Conservation (phyloP, 1,140 invertebrate genomes). For the Tribolium castaneum region DNA sequence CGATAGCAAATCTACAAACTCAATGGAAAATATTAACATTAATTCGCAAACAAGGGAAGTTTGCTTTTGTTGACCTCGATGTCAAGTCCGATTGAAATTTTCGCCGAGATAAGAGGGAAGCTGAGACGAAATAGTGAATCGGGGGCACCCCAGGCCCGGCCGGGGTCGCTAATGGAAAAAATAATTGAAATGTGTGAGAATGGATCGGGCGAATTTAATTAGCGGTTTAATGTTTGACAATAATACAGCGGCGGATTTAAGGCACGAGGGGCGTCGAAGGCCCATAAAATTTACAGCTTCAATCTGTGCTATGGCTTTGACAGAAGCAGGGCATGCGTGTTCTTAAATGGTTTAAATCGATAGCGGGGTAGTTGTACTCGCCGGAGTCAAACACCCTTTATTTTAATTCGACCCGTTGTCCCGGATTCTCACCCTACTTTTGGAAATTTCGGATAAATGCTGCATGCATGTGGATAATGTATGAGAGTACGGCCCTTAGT, state of each 20-base stretch:
- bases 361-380: slow-evolving; percentile 41
- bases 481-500: neutral
- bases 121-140: neutral
- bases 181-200: neutral
- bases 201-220: slow-evolving; percentile 2
- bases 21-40: neutral
- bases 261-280: neutral
- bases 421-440: slow-evolving; percentile 26
- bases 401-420: slow-evolving; percentile 39
- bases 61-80: neutral
- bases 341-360: slow-evolving; percentile 44
- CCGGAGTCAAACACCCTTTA: slow-evolving; percentile 22
- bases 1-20: neutral
- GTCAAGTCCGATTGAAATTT: neutral
- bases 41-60: neutral
- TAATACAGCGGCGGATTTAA: slow-evolving; percentile 6
- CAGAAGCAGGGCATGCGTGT: slow-evolving; percentile 45
- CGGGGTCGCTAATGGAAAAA: neutral
- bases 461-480: neutral
- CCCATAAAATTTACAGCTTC: slow-evolving; percentile 32
- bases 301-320: slow-evolving; percentile 40
- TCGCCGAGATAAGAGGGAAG: neutral
- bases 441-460: slow-evolving; percentile 23
- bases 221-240: neutral
- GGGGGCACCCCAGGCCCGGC: neutral